phyloP scores from a whole-genome alignment of 1,140 invertebrate genomes.

The Mya arenaria region DNA sequence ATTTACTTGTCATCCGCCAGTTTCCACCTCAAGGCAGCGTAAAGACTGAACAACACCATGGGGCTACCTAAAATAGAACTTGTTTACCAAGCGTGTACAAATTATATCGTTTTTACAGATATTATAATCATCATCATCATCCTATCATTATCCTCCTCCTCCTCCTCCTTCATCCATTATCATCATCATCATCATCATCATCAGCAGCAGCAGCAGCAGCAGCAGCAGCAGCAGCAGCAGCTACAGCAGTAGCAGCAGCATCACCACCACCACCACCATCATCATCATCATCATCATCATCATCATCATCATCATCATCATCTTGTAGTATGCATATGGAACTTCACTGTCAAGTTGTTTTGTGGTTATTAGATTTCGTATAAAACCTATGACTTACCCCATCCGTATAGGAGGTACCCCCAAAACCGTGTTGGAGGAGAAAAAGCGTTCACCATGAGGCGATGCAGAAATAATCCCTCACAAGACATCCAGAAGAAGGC shows the following conservation, averaged over 20 bases:
- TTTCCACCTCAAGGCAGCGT: no score
- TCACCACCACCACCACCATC: not conserved
- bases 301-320: not conserved
- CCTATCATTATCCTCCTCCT: no score
- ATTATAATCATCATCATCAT: no score
- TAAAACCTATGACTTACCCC: slow-evolving; percentile 78
- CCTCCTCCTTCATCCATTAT: not conserved
- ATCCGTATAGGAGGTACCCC: slow-evolving; percentile 83
- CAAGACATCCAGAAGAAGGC: slow-evolving; percentile 82
- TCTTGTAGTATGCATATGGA: not conserved
- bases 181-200: not conserved
- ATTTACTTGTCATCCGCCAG: no score
- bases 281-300: not conserved
- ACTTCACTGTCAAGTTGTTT: not conserved
- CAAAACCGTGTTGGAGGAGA: slow-evolving; percentile 81
- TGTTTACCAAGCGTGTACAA: no score
- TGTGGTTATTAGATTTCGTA: not conserved
- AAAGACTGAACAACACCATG: no score
- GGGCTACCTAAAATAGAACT: no score
- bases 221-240: not conserved
- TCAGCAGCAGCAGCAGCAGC: not conserved
- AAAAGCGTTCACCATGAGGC: slow-evolving; percentile 83
- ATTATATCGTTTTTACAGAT: no score
- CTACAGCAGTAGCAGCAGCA: not conserved
- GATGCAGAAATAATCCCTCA: slow-evolving; percentile 84